A percentile compares a stretch with the other conserved stretches of the same genome.
Conservation (phyloP, 1,140 invertebrate genomes). For the Pogonomyrmex barbatus region DNA sequence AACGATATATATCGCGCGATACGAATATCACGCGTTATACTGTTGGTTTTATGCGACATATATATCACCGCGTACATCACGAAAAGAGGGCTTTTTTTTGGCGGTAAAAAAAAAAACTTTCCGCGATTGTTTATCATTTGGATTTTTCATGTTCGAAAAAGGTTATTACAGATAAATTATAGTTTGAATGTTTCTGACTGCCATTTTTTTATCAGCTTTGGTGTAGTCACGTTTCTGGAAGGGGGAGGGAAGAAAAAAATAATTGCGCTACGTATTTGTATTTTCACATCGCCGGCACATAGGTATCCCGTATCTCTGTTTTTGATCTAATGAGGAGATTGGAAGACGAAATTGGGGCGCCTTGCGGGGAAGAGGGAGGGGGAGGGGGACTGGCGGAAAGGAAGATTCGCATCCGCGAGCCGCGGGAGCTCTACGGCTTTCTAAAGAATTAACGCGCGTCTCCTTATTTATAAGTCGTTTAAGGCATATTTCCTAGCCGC, state of each 20-base stretch:
- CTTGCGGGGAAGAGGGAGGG: background rate
- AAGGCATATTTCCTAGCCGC: slow-evolving; percentile 74
- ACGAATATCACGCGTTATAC: background rate
- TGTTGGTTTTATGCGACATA: background rate
- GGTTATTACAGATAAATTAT: slow-evolving; percentile 15
- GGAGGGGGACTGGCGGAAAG: too few species aligned
- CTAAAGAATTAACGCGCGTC: slow-evolving; percentile 66
- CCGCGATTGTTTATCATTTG: slow-evolving; percentile 3
- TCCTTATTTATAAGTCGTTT: slow-evolving; percentile 77
- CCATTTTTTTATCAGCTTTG: background rate
- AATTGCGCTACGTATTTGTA: background rate
- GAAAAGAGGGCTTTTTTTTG: background rate
- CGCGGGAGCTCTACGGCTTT: slow-evolving; percentile 5
- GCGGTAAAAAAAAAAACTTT: background rate
- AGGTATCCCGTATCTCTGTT: slow-evolving; percentile 5
- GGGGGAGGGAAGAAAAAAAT: background rate
- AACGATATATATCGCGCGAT: background rate
- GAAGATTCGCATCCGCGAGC: background rate
- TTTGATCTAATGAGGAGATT: slow-evolving; percentile 37
- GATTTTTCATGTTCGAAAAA: background rate
- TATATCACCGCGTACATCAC: slow-evolving; percentile 3
- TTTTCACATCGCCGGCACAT: background rate
- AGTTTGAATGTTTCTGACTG: background rate
- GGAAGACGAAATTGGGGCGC: slow-evolving; percentile 42
- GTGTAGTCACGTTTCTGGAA: background rate